Evolutionary conservation across 2,888 invertebrate genomes (phyloP).

Genomic region (Gandaritis pyraliata): DNA sequence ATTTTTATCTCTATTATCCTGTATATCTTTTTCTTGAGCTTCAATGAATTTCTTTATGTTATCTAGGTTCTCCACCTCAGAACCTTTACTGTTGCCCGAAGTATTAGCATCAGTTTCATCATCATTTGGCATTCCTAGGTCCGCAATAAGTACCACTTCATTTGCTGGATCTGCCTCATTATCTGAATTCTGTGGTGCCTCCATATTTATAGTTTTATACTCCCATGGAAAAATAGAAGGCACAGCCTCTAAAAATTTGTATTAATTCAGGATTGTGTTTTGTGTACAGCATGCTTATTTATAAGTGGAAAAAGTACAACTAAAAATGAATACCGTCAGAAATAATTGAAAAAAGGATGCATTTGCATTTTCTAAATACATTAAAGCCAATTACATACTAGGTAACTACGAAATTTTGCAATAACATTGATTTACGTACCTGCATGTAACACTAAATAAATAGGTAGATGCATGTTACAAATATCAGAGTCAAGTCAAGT

Average conservation of each 20-base stretch:
- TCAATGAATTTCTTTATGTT: slow-evolving; percentile 72
- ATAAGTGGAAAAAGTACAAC: not conserved
- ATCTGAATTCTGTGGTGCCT: slow-evolving; percentile 33
- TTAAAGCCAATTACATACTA: too few species aligned
- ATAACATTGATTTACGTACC: too few species aligned
- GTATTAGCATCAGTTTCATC: slow-evolving; percentile 36
- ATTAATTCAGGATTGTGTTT: too few species aligned
- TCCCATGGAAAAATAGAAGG: slow-evolving; percentile 90
- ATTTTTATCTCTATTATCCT: slow-evolving; percentile 7
- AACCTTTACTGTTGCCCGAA: slow-evolving; percentile 55
- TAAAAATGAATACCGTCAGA: too few species aligned
- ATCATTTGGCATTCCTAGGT: slow-evolving; percentile 12
- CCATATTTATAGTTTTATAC: slow-evolving; percentile 48
- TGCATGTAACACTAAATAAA: too few species aligned
- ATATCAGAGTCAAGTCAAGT: too few species aligned
- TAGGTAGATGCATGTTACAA: too few species aligned
- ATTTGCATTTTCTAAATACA: too few species aligned
- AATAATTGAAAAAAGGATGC: too few species aligned
- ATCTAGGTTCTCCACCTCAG: slow-evolving; percentile 70
- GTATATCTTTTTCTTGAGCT: slow-evolving; percentile 63
- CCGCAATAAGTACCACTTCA: slow-evolving; percentile 15
- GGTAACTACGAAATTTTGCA: too few species aligned
- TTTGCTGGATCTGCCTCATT: slow-evolving; percentile 14
- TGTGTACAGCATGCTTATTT: too few species aligned
- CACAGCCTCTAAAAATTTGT: slow-evolving; percentile 82